Conservation (phyloP, 2,888 invertebrate genomes). For the Oligia latruncula region DNA sequence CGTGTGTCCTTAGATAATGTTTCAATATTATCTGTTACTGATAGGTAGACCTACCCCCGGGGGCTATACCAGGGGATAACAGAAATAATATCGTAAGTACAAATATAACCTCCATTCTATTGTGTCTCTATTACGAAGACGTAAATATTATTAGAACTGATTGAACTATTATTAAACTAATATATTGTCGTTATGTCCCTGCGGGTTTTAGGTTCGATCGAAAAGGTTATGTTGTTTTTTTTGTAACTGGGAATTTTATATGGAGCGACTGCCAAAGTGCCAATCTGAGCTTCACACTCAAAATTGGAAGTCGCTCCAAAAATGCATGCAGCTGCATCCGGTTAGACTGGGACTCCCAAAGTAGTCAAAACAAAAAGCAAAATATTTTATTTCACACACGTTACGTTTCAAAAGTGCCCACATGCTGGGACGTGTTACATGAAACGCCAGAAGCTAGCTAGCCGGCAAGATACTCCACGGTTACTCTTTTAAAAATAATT, state of each 20-base stretch:
- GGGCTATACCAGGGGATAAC: neutral
- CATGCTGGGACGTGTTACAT: too few species aligned
- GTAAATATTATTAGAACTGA: neutral
- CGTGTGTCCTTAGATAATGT: neutral
- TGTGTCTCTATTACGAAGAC: neutral
- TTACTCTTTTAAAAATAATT: too few species aligned
- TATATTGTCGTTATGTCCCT: neutral
- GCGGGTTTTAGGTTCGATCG: neutral
- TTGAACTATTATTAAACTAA: neutral
- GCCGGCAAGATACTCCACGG: too few species aligned
- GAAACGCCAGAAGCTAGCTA: too few species aligned
- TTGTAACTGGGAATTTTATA: neutral
- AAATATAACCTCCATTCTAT: neutral
- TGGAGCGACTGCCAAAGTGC: neutral
- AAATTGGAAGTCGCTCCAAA: neutral
- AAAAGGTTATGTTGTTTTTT: neutral
- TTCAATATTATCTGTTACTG: neutral
- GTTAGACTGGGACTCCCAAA: too few species aligned
- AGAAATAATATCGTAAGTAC: neutral
- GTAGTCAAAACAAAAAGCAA: too few species aligned
- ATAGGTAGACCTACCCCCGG: neutral
- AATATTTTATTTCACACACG: too few species aligned
- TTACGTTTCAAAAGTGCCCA: too few species aligned
- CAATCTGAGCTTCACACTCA: neutral
- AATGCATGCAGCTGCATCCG: neutral